These are phyloP conservation scores for Pocillopora damicornis DNA, from an alignment of 64 coral and sea anemone species.

Conservation along the genomic window DNA sequence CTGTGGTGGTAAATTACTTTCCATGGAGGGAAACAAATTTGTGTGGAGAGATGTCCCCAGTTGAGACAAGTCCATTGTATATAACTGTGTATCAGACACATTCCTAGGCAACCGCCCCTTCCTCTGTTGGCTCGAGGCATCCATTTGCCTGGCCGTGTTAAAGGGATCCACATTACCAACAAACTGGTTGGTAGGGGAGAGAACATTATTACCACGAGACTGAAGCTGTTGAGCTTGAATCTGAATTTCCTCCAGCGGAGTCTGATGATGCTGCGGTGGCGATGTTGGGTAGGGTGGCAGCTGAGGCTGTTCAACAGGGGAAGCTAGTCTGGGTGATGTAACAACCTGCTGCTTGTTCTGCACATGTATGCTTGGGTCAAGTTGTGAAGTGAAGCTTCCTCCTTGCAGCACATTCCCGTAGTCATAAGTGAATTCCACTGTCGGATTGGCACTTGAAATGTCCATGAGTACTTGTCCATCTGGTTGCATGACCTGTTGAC, in stretches of 20 bases:
- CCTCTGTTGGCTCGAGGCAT: constrained; percentile 12
- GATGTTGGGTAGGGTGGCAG: constrained; percentile 30
- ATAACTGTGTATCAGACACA: constrained; percentile 81
- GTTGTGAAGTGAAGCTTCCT: constrained; percentile 15
- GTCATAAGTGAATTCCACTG: constrained; percentile 13
- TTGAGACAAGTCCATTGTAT: constrained; percentile 77
- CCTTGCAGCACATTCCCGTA: constrained; percentile 18
- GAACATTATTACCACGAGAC: neutral
- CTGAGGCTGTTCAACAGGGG: constrained; percentile 36
- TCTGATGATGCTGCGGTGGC: constrained; percentile 10
- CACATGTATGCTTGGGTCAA: constrained; percentile 5
- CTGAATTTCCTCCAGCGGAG: constrained; percentile 39
- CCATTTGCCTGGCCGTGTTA: constrained; percentile 13
- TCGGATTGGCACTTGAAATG: constrained; percentile 11
- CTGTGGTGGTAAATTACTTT: constrained; percentile 69
- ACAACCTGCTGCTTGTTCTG: constrained; percentile 5
- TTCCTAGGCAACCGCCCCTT: constrained; percentile 65
- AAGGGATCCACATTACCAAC: constrained; percentile 9
- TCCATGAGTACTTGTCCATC: constrained; percentile 34
- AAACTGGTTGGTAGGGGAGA: constrained; percentile 18
- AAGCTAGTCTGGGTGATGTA: constrained; percentile 12
- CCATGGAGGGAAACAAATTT: constrained; percentile 60
- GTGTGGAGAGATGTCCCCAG: constrained; percentile 66
- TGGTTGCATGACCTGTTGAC: neutral
- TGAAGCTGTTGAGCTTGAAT: constrained; percentile 38